Evolutionary conservation across 2,113 vertebrate species (phyloP), one percentile per base, ranked within the genome.

Genomic region (Plotosus lineatus): DNA sequence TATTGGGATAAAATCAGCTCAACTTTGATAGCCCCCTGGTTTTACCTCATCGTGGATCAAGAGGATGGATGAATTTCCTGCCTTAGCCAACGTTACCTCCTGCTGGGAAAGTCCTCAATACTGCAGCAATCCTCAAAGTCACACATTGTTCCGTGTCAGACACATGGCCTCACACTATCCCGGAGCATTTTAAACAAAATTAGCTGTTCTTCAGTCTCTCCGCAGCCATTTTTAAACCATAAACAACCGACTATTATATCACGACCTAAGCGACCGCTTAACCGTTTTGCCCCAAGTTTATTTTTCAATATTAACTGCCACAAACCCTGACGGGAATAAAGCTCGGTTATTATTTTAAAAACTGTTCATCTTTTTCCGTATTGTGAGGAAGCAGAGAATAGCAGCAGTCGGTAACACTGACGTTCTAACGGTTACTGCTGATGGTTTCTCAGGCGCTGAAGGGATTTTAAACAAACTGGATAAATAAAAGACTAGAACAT

Each of bases 211-310:
- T 82, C 72, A 65, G 79, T 65, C 40, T 75, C 82, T 83, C 85
- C 90, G 92, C 93, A 93, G 93, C 93, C 91, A 93, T 94, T 92
- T n/a, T 94, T 94, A 92, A 88, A 85, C 81, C 88, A 89, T 91
- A 91, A 92, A 93, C 90, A 91, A 85, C 79, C 79, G 56, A 73
- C 69, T 56, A 72, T 58, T 72, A 69, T 83, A 79, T 40, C 48
- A 55, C 82, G 76, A 21, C n/a, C 84, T 77, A 53, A 31, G 72
- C 86, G 63, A 63, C 77, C 82, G 71, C 77, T 75, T 82, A 36
- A 79, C 26, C 48, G 17, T 15, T 79, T 0, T 61, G n/a, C 53
- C 28, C 6, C 2, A 23, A 38, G 40, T 73, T 12, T 44, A 38
- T 58, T 66, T 5, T 66, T 86, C 53, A 15, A 31, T 40, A 28